These are phyloP conservation scores for Aulostomus chinensis DNA, from an alignment of 2,797 vertebrate species.

Conservation along the genomic window DNA sequence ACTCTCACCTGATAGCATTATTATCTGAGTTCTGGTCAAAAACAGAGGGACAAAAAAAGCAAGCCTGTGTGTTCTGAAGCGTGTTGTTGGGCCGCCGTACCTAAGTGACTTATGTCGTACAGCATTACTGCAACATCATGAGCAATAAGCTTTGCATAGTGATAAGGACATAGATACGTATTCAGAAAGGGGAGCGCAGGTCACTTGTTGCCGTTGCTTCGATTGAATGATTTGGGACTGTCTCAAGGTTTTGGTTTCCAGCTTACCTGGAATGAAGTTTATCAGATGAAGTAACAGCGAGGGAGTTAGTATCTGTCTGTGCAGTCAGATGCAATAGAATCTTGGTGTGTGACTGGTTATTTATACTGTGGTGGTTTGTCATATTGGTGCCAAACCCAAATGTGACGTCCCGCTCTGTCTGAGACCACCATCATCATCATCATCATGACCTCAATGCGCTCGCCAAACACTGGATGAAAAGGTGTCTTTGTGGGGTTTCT, in stretches of 20 bases:
- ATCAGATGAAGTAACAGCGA: no score
- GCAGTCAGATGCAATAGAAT: slow-evolving; percentile 42
- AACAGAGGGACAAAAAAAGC: no score
- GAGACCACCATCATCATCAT: slow-evolving; percentile 58
- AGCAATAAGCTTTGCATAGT: not conserved
- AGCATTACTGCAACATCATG: slow-evolving; percentile 16
- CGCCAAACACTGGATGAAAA: slow-evolving; percentile 3
- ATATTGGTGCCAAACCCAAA: slow-evolving; percentile 45
- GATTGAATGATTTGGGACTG: no score
- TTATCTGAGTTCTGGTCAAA: no score
- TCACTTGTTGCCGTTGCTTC: not conserved
- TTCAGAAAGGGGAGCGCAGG: not conserved
- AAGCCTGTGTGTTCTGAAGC: no score
- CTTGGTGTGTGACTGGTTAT: slow-evolving; percentile 48
- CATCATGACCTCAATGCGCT: slow-evolving; percentile 29
- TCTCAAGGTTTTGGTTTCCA: no score
- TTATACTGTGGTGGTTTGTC: slow-evolving; percentile 54
- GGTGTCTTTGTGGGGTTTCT: slow-evolving; percentile 1
- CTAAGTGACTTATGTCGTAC: slow-evolving; percentile 21
- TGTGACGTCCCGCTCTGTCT: slow-evolving; percentile 44
- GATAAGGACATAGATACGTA: slow-evolving; percentile 1
- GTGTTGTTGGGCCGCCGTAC: no score
- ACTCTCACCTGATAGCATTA: no score
- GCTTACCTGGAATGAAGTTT: no score
- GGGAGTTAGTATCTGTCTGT: slow-evolving; percentile 3